These are phyloP conservation scores for Drosophila heteroneura DNA, from an alignment of 2,888 invertebrate species.

Conservation along the genomic window DNA sequence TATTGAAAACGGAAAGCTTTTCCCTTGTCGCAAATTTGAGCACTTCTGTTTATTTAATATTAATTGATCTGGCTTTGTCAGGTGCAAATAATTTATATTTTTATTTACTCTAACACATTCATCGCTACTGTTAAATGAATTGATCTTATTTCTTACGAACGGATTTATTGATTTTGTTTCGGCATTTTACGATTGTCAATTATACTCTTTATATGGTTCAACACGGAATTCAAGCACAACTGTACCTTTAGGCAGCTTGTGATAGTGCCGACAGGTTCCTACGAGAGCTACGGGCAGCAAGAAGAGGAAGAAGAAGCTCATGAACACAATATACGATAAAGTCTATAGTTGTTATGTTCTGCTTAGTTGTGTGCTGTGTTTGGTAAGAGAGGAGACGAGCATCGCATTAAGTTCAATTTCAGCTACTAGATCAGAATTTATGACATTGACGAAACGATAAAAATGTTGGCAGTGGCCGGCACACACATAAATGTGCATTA, in stretches of 20 bases:
- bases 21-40: neutral
- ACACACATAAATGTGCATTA: constrained; percentile 73
- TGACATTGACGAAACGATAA: constrained; percentile 81
- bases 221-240: constrained; percentile 7
- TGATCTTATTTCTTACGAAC: neutral
- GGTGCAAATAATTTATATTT: neutral
- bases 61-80: neutral
- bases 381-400: constrained; percentile 17
- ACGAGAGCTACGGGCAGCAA: neutral
- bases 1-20: too few species aligned
- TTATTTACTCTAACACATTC: neutral
- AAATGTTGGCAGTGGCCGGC: constrained; percentile 62
- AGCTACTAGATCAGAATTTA: constrained; percentile 80
- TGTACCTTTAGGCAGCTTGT: constrained; percentile 12
- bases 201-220: neutral
- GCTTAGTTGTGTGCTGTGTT: constrained; percentile 21
- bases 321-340: constrained; percentile 24
- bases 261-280: neutral
- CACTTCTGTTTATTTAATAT: neutral
- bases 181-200: neutral
- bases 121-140: neutral
- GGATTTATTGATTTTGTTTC: neutral
- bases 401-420: constrained; percentile 79
- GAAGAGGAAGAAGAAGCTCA: neutral
- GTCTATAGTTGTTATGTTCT: constrained; percentile 30